Conservation (phyloP, 2,888 invertebrate genomes). For the Xanthorhoe spadicearia region DNA sequence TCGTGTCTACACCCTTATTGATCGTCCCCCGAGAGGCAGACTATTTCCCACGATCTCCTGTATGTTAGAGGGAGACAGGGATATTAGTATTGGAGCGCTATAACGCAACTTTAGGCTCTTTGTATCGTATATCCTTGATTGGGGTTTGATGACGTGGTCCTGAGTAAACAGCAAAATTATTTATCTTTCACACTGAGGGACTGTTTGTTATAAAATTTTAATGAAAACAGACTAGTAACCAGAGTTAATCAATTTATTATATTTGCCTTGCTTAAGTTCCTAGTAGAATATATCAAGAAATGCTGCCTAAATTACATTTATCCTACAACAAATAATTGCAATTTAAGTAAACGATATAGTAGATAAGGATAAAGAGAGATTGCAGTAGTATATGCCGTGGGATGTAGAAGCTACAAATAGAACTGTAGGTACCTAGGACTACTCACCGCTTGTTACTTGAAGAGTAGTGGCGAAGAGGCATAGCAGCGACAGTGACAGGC, state of each 20-base stretch:
- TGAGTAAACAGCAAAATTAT: neutral
- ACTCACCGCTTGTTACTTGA: constrained; percentile 91
- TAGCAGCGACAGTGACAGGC: constrained; percentile 90
- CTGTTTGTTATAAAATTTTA: neutral
- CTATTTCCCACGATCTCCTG: constrained; percentile 21
- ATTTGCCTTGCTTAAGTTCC: no score
- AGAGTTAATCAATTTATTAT: no score
- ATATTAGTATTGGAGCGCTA: constrained; percentile 36
- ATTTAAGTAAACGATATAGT: no score
- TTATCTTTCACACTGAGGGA: neutral
- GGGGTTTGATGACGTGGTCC: constrained; percentile 5
- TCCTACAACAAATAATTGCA: no score
- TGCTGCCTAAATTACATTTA: no score
- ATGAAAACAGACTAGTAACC: no score
- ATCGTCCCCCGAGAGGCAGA: constrained; percentile 58
- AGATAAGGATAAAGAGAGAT: no score
- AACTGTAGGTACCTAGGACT: neutral
- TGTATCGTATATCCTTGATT: constrained; percentile 22
- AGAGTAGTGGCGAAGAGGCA: constrained; percentile 90
- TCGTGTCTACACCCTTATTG: constrained; percentile 67
- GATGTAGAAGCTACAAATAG: neutral
- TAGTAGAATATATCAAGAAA: no score
- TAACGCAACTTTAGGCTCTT: constrained; percentile 12
- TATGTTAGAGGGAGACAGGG: constrained; percentile 49
- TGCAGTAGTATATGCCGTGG: neutral